These are phyloP conservation scores for Muraenolepis orangiensis DNA, from an alignment of 2,797 vertebrate species.

Conservation along the genomic window DNA sequence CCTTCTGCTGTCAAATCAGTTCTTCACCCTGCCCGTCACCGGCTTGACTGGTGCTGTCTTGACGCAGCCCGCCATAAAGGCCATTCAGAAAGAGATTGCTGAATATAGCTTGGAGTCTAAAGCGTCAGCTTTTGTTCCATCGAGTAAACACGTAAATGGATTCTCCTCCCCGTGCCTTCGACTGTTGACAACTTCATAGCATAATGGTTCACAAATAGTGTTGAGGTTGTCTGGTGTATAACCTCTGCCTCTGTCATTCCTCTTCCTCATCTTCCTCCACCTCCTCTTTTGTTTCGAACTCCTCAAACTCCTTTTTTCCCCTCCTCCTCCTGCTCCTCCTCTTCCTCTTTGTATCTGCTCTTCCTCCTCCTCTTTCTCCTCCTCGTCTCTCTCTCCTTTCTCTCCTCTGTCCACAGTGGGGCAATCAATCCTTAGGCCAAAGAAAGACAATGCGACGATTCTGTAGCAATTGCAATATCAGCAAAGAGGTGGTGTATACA, in stretches of 20 bases:
- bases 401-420: constrained; percentile 7
- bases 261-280: constrained; percentile 17
- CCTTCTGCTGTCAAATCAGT: not conserved
- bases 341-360: not conserved
- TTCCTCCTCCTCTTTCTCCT: not conserved
- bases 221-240: constrained; percentile 34
- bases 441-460: constrained; percentile 20
- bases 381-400: not conserved
- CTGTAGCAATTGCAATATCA: constrained; percentile 53
- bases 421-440: not conserved
- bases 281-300: not conserved
- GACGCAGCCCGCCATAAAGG: constrained; percentile 8
- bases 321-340: too few relatives aligned
- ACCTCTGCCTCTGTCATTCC: constrained; percentile 33
- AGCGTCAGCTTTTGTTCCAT: constrained; percentile 43
- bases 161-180: constrained; percentile 23
- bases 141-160: constrained; percentile 41
- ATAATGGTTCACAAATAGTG: constrained; percentile 42
- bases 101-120: constrained; percentile 47
- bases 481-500: constrained; percentile 55
- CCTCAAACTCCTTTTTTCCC: too few relatives aligned
- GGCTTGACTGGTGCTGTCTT: not conserved
- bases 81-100: constrained; percentile 22
- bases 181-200: constrained; percentile 49
- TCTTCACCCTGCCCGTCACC: not conserved